Evolutionary conservation across 2,797 vertebrate species (phyloP).

Genomic region (Taeniopygia guttata): DNA sequence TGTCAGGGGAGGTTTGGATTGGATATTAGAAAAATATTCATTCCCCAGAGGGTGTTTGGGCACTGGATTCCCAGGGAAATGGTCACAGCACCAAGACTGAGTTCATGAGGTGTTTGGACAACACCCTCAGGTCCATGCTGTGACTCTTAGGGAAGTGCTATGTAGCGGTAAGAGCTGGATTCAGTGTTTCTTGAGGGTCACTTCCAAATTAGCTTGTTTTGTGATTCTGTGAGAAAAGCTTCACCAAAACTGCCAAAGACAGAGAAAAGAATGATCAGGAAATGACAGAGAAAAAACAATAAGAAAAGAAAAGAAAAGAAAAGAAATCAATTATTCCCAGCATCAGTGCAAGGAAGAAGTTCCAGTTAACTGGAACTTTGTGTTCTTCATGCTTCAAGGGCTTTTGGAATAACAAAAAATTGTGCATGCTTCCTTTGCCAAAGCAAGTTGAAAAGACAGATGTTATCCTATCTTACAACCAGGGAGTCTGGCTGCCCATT

Average conservation of each 20-base stretch:
- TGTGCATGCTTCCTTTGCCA: slow-evolving; percentile 31
- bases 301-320: not conserved
- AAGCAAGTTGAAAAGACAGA: slow-evolving; percentile 47
- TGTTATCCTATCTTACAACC: slow-evolving; percentile 30
- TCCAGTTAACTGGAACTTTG: slow-evolving; percentile 34
- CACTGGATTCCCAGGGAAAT: too few species aligned
- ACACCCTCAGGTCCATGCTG: not conserved
- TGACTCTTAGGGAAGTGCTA: not conserved
- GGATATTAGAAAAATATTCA: not conserved
- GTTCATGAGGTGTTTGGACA: not conserved
- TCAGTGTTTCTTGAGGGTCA: fast-evolving
- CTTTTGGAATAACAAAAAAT: slow-evolving; percentile 55
- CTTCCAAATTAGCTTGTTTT: not conserved
- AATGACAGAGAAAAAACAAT: not conserved
- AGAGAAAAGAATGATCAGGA: not conserved
- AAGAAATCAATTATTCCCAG: slow-evolving; percentile 3
- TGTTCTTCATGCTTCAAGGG: slow-evolving; percentile 60
- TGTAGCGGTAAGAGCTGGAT: fast-evolving
- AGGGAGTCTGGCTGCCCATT: slow-evolving; percentile 20
- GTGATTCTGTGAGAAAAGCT: not conserved
- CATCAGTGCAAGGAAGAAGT: slow-evolving; percentile 1
- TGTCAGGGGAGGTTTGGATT: not conserved
- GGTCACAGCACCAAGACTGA: not conserved
- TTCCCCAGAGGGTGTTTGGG: not conserved
- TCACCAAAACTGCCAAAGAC: not conserved